These are phyloP conservation scores for Rhadinocentrus ornatus DNA, from an alignment of 2,797 vertebrate species.

Conservation along the genomic window DNA sequence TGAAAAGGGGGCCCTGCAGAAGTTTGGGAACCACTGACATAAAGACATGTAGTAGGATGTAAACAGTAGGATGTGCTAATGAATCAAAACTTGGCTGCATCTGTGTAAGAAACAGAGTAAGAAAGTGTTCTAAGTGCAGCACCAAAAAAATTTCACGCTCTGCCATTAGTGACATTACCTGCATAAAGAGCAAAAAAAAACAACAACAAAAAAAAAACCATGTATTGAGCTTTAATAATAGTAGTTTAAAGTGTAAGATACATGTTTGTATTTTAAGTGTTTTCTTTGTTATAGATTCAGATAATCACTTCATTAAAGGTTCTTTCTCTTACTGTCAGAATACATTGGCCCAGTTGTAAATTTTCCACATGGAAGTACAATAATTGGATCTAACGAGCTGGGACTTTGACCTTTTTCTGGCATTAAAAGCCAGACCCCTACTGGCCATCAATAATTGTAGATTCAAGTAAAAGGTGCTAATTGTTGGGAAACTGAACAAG, in stretches of 20 bases:
- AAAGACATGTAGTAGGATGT: background rate
- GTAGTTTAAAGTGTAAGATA: background rate
- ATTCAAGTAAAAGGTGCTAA: constrained; percentile 39
- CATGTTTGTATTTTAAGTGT: background rate
- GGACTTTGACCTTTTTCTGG: constrained; percentile 42
- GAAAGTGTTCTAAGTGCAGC: no score
- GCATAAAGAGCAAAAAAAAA: background rate
- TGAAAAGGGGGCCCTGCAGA: no score
- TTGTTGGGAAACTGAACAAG: constrained; percentile 41
- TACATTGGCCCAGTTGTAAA: background rate
- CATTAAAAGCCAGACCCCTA: constrained; percentile 30
- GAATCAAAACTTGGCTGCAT: background rate
- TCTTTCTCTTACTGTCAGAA: background rate
- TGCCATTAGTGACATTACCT: background rate
- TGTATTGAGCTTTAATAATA: background rate
- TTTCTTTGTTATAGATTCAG: background rate
- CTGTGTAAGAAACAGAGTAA: no score
- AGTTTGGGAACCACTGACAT: no score
- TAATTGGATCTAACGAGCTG: constrained; percentile 30
- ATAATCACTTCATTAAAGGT: background rate
- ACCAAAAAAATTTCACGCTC: background rate
- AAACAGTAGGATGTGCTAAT: background rate
- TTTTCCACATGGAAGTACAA: background rate
- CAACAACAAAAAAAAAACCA: no score
- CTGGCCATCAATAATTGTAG: constrained; percentile 29